Evolutionary conservation across 2,888 invertebrate genomes (phyloP), one percentile per base, ranked within the genome.

Genomic region (Malacosoma neustria): DNA sequence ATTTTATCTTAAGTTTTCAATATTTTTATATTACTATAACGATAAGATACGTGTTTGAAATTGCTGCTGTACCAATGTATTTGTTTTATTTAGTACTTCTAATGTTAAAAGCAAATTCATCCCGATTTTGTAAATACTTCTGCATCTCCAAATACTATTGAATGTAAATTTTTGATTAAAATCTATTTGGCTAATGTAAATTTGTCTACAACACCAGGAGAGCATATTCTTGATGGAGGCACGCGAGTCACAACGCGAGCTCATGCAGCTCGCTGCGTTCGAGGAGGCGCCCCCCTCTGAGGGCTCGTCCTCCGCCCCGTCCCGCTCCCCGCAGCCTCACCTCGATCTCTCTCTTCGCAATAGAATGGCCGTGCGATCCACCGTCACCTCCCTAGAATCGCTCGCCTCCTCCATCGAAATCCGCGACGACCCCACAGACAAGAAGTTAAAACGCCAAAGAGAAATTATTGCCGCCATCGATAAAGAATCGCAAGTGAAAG

Each of bases 161-260:
- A n/a, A n/a, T n/a, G n/a, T n/a, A n/a, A n/a, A n/a, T n/a, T n/a
- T n/a, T n/a, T n/a, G n/a, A n/a, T n/a, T n/a, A n/a, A n/a, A n/a
- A n/a, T n/a, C n/a, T n/a, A n/a, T n/a, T n/a, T n/a, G n/a, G n/a
- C n/a, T n/a, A n/a, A n/a, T n/a, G n/a, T n/a, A n/a, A n/a, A n/a
- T n/a, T n/a, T n/a, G n/a, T n/a, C n/a, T n/a, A n/a, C n/a, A n/a
- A n/a, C n/a, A 48, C 54, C 72, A 90, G 90, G 94, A 95, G 77
- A 95, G 93, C 66, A 92, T 95, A 60, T 95, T 95, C 72, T 75
- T 93, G 61, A 76, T 94, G 50, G 93, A 93, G 72, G 93, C 93
- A 14, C 90, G 93, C 49, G 93, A 92, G 60, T 91, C 90, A 41
- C 92, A 93, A 59, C 89, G 89, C 43, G 88, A 89, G 12, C 54